Percentiles rank a stretch among this genome's conserved stretches.
Conservation (phyloP, 2,113 vertebrate species). For the Theristicus caerulescens region DNA sequence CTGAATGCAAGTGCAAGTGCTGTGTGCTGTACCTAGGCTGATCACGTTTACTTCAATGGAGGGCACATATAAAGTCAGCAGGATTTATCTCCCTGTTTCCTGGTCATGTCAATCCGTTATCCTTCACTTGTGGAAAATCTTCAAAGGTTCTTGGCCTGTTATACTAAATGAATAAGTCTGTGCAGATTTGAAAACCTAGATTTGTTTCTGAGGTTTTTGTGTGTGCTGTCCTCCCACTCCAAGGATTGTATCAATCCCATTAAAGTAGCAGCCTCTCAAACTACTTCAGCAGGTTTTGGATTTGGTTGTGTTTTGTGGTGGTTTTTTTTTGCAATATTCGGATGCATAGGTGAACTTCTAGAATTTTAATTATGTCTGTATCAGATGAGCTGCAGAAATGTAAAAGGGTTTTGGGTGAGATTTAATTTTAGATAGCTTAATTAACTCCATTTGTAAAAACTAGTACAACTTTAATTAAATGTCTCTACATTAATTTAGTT, state of each 20-base stretch:
- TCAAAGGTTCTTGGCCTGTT: constrained; percentile 29
- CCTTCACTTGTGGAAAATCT: constrained; percentile 54
- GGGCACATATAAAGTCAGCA: not conserved
- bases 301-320: not conserved
- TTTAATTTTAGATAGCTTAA: constrained; percentile 84
- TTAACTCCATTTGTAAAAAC: constrained; percentile 79
- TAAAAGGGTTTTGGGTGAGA: constrained; percentile 72
- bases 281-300: constrained; percentile 2
- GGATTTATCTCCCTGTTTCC: not conserved
- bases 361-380: constrained; percentile 77
- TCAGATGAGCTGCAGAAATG: constrained; percentile 74
- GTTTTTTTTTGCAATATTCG: constrained; percentile 21
- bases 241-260: constrained; percentile 47
- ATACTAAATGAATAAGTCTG: not conserved
- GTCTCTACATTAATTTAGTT: constrained; percentile 74
- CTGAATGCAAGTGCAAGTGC: not conserved
- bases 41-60: not conserved
- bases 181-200: constrained; percentile 18
- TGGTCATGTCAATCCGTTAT: constrained; percentile 15
- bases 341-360: constrained; percentile 66
- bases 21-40: not conserved
- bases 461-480: constrained; percentile 79
- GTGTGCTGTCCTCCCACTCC: not conserved
- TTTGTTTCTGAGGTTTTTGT: constrained; percentile 41
- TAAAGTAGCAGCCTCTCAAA: constrained; percentile 52